Base-by-base conservation (phyloP, 2,113 vertebrate genomes). In the Psophia crepitans region DNA sequence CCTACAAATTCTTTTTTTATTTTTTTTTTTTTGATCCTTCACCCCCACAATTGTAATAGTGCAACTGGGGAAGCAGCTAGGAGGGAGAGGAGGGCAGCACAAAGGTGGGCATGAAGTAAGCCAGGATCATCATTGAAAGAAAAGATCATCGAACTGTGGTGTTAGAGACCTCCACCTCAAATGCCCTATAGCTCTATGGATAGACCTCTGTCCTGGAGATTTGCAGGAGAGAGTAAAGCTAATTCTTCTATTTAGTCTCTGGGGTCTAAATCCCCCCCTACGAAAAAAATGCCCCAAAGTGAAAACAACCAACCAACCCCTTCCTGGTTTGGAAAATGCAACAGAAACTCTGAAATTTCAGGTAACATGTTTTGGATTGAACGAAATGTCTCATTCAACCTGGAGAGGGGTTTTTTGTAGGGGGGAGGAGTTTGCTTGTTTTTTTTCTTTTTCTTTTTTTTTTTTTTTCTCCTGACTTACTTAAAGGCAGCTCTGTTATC, bases 401-500 rank as follows among this genome's bases (percentile, higher is more conserved):
- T 56, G 51, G 23, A 86, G 41, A 68, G 33, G 33, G 4, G 15
- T 30, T 53, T 27, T 53, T 14, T 15, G 22, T 54, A 11, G 37
- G 28, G 6, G 15, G 14, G n/a, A n/a, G n/a, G n/a, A n/a, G n/a
- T n/a, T 51, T 51, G 24, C 14, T 51, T 27, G 14, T 27, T 3
- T 4, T 33, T 19, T 48, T 39, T 33, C 7, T 5, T 56, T 12
- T 4, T 24, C 11, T 8, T 28, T 19, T 54, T 8, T 12, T 27
- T 11, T 44, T 33, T 14, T 19, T 28, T 33, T 5, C 41, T 81
- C 66, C 46, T 23, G 41, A 84, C n/a, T 63, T 93, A 88, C 64
- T 75, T 68, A 91, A 95, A 92, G 39, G 56, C 77, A 94, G 32
- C 77, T 84, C 5, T 73, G 61, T 87, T 95, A 96, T 91, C 84